Conservation (phyloP, 2,888 invertebrate species). For the Polydesmus complanatus region DNA sequence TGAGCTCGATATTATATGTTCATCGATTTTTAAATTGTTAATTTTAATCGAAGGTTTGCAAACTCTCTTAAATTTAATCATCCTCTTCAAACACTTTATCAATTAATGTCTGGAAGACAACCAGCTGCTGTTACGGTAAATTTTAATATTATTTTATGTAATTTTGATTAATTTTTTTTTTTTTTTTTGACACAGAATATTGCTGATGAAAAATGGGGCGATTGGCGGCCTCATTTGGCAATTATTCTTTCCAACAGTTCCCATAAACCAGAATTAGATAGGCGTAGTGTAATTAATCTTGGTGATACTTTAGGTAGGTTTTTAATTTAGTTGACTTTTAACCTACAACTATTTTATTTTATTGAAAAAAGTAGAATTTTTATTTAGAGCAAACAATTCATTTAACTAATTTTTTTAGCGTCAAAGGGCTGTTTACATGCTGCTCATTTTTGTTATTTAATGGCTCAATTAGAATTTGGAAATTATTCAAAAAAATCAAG, state of each 20-base stretch:
- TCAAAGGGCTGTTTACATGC: constrained; percentile 69
- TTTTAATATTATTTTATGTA: neutral
- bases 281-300: constrained; percentile 53
- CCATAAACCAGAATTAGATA: constrained; percentile 58
- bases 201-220: constrained; percentile 43
- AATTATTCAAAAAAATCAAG: constrained; percentile 40
- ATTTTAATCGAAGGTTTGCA: constrained; percentile 51
- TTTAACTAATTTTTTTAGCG: constrained; percentile 38
- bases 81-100: constrained; percentile 87
- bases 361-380: neutral
- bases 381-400: neutral
- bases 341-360: neutral
- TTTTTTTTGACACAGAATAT: constrained; percentile 28
- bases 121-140: constrained; percentile 59
- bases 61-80: constrained; percentile 66
- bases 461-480: constrained; percentile 55
- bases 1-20: neutral
- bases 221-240: constrained; percentile 94
- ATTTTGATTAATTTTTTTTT: neutral
- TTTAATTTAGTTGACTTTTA: neutral
- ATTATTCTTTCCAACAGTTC: constrained; percentile 76
- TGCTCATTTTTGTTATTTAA: constrained; percentile 90
- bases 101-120: constrained; percentile 67
- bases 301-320: constrained; percentile 41
- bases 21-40: neutral